phyloP scores from a whole-genome alignment of 1,140 invertebrate species.

The Pissodes strobi region DNA sequence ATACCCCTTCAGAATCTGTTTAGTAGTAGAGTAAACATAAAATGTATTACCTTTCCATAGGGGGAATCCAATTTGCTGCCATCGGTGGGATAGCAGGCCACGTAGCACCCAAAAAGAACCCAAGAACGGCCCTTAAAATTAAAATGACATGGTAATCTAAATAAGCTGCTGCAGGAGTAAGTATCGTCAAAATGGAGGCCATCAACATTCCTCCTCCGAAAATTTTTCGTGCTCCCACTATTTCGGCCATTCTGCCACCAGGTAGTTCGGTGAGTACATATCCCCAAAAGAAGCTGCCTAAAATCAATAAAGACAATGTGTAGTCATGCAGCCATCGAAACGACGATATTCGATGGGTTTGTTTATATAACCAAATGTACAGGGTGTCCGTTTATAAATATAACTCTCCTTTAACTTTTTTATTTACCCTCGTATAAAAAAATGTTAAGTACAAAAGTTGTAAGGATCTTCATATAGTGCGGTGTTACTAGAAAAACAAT shows the following conservation, averaged over 20 bases:
- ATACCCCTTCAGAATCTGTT: too few species aligned
- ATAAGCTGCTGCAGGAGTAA: conserved; percentile 77
- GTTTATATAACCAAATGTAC: too few species aligned
- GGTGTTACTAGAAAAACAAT: too few species aligned
- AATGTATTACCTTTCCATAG: conserved; percentile 74
- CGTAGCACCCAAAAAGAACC: conserved; percentile 81
- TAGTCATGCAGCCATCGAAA: too few species aligned
- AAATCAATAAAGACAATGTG: conserved; percentile 4
- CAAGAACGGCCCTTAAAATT: conserved; percentile 67
- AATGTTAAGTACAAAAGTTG: too few species aligned
- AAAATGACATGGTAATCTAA: conserved; percentile 66
- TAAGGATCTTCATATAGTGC: too few species aligned
- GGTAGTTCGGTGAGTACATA: conserved; percentile 87
- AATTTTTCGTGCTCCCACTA: conserved; percentile 79
- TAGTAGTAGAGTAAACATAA: too few species aligned
- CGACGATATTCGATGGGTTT: too few species aligned
- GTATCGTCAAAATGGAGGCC: conserved; percentile 78
- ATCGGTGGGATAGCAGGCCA: conserved; percentile 91
- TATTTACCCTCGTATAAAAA: too few species aligned
- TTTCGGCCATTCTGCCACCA: conserved; percentile 81
- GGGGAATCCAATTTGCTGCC: conserved; percentile 89
- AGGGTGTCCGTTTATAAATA: too few species aligned
- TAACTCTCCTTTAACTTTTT: too few species aligned
- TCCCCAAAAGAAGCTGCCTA: conserved; percentile 82
- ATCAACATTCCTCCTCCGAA: conserved; percentile 84